phyloP scores from a whole-genome alignment of 2,888 invertebrate genomes.

The Unio pictorum region DNA sequence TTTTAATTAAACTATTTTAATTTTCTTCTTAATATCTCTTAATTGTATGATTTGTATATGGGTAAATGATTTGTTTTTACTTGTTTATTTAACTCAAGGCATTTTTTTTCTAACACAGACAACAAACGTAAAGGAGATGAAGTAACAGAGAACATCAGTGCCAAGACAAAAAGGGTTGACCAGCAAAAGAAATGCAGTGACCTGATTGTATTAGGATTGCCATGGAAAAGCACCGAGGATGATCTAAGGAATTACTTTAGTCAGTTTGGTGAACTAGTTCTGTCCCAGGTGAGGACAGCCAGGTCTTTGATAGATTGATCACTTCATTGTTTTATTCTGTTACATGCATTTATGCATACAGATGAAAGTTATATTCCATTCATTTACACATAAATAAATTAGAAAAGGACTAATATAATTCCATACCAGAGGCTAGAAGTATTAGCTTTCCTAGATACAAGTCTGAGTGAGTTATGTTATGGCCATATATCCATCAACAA shows the following conservation, averaged over 20 bases:
- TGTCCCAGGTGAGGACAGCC: slow-evolving; percentile 81
- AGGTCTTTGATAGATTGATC: too few relatives aligned
- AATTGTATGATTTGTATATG: too few relatives aligned
- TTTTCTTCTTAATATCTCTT: too few relatives aligned
- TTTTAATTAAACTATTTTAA: too few relatives aligned
- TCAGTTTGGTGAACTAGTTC: slow-evolving; percentile 95
- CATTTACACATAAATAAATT: too few relatives aligned
- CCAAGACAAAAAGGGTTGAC: slow-evolving; percentile 95
- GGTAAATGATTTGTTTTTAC: too few relatives aligned
- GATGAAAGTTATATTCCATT: not conserved
- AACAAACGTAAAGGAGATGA: slow-evolving; percentile 94
- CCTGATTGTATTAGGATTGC: slow-evolving; percentile 95
- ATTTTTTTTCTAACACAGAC: slow-evolving; percentile 75
- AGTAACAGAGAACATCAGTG: slow-evolving; percentile 86
- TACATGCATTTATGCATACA: not conserved
- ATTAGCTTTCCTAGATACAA: too few relatives aligned
- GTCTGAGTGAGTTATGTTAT: too few relatives aligned
- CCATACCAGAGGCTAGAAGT: too few relatives aligned
- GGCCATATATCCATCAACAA: too few relatives aligned
- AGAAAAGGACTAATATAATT: too few relatives aligned
- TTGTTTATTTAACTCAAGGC: not conserved
- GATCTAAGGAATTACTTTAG: slow-evolving; percentile 96
- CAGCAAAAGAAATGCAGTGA: slow-evolving; percentile 77
- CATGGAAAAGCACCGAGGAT: slow-evolving; percentile 98
- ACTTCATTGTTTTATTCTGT: not conserved